Conservation (phyloP, 2,888 invertebrate genomes). For the Drosophila nr. medialis region DNA sequence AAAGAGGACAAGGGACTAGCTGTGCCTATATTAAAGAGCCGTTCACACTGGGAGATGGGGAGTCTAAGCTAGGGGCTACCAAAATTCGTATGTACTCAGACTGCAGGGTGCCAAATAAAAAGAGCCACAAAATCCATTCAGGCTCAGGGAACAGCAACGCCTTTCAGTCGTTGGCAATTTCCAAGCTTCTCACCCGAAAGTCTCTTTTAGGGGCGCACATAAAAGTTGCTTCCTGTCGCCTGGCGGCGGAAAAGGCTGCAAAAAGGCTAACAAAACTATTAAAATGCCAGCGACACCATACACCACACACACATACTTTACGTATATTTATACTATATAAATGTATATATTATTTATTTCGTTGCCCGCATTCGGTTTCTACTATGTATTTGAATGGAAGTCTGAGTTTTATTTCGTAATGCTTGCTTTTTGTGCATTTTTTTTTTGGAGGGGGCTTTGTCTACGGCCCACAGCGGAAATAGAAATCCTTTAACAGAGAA, state of each 20-base stretch:
- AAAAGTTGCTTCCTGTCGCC: constrained; percentile 74
- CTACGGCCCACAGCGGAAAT: constrained; percentile 69
- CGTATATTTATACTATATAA: constrained; percentile 11
- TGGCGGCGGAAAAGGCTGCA: constrained; percentile 38
- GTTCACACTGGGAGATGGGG: neutral
- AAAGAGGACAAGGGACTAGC: neutral
- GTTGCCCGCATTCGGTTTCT: constrained; percentile 14
- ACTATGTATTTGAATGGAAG: constrained; percentile 8
- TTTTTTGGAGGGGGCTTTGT: constrained; percentile 34
- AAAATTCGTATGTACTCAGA: constrained; percentile 19
- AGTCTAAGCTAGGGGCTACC: neutral
- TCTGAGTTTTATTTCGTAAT: constrained; percentile 49
- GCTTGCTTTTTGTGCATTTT: constrained; percentile 27
- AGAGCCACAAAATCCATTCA: constrained; percentile 72
- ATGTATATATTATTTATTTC: constrained; percentile 73
- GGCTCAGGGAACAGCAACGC: constrained; percentile 53
- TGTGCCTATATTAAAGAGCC: constrained; percentile 25
- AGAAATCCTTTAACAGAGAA: constrained; percentile 75
- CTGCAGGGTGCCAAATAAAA: constrained; percentile 68
- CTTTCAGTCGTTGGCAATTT: constrained; percentile 35
- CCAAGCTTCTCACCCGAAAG: constrained; percentile 32
- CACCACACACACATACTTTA: constrained; percentile 10
- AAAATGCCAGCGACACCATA: constrained; percentile 72
- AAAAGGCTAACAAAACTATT: constrained; percentile 77
- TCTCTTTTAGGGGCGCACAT: constrained; percentile 64